These are phyloP conservation scores for Cetoscarus ocellatus DNA, from an alignment of 2,797 vertebrate genomes.

Conservation along the genomic window DNA sequence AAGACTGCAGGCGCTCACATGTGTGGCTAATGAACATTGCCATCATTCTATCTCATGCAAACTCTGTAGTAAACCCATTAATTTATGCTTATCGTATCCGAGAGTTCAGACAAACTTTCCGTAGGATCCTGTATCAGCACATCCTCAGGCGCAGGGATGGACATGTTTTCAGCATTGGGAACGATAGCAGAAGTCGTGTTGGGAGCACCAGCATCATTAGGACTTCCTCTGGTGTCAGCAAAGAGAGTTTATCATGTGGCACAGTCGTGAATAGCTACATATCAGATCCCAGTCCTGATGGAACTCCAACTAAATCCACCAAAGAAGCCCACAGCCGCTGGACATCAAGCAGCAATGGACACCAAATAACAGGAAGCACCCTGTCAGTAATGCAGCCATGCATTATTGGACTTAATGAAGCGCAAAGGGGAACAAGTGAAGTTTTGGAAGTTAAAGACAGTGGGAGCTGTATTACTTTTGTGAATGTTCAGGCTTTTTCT, in stretches of 20 bases:
- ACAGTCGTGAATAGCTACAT: conserved; percentile 76
- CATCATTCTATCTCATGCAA: conserved; percentile 95
- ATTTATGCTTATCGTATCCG: conserved; percentile 97
- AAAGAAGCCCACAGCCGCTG: conserved; percentile 42
- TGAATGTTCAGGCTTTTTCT: conserved; percentile 67
- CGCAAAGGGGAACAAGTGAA: conserved; percentile 37
- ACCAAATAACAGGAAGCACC: conserved; percentile 20
- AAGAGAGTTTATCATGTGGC: conserved; percentile 76
- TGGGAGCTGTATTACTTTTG: conserved; percentile 60
- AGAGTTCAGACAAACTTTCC: conserved; percentile 95
- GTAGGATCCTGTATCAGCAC: conserved; percentile 89
- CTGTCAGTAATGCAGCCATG: conserved; percentile 27
- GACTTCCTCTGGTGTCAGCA: conserved; percentile 72
- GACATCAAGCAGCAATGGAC: conserved; percentile 62
- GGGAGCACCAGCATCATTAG: conserved; percentile 45
- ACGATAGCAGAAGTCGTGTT: conserved; percentile 50
- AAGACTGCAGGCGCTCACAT: conserved; percentile 79
- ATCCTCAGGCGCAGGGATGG: conserved; percentile 81
- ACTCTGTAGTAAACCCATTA: conserved; percentile 96
- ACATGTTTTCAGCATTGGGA: conserved; percentile 7
- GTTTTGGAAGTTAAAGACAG: conserved; percentile 61
- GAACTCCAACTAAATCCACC: conserved; percentile 9
- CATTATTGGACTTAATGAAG: conserved; percentile 28
- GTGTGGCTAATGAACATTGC: conserved; percentile 92
- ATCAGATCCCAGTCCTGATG: conserved; percentile 45